Evolutionary conservation across 2,888 invertebrate genomes (phyloP).

Genomic region (Protonemura montana): DNA sequence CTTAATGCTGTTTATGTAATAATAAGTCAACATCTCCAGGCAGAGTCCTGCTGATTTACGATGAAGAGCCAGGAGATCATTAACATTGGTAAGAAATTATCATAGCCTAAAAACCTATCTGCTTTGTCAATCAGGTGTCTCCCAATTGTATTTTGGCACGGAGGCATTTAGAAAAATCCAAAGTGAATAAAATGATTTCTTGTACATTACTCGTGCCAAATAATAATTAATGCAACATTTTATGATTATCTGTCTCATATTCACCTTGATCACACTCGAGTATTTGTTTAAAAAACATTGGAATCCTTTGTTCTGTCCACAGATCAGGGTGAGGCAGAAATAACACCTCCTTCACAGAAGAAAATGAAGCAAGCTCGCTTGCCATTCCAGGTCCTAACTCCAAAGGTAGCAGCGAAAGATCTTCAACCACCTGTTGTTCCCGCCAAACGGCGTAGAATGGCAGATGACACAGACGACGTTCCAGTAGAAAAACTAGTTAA

Average conservation of each 20-base stretch:
- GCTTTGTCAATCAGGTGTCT: neutral
- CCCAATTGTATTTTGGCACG: neutral
- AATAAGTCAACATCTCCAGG: neutral
- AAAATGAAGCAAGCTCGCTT: slow-evolving; percentile 60
- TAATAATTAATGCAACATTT: no score
- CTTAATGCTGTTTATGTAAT: neutral
- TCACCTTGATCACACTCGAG: no score
- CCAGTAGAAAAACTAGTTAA: slow-evolving; percentile 58
- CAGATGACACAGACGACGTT: slow-evolving; percentile 58
- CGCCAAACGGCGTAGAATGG: slow-evolving; percentile 61
- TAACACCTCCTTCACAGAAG: slow-evolving; percentile 33
- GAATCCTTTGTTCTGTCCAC: neutral
- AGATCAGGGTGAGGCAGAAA: slow-evolving; percentile 25
- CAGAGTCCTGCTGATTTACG: neutral
- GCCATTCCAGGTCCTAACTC: slow-evolving; percentile 66
- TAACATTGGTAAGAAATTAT: neutral
- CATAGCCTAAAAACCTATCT: neutral
- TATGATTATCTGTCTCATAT: no score
- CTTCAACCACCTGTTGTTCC: slow-evolving; percentile 53
- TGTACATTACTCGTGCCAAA: no score
- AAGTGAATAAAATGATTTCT: no score
- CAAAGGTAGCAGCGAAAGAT: slow-evolving; percentile 55
- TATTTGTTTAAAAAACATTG: no score
- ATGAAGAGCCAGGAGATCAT: neutral
- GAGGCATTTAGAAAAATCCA: no score